Percentiles rank a stretch among this genome's conserved stretches.
Conservation (phyloP, 1,140 invertebrate species). For the Drosophila nikananu region DNA sequence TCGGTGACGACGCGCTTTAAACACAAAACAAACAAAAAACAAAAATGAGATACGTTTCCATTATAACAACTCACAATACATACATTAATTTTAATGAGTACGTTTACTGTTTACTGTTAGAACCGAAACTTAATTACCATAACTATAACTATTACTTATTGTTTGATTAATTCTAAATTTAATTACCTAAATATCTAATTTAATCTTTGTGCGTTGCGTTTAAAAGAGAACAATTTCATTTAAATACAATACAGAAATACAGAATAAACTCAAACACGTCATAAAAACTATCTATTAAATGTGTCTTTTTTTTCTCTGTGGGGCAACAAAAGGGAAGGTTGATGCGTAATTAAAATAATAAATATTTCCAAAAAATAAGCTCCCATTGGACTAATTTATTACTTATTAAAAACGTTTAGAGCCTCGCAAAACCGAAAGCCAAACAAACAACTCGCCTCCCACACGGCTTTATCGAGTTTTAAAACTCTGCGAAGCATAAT, state of each 20-base stretch:
- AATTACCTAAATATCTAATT: constrained; percentile 61
- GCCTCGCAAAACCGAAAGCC: constrained; percentile 13
- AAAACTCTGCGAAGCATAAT: constrained; percentile 50
- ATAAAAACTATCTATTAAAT: constrained; percentile 41
- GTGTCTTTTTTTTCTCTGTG: constrained; percentile 35
- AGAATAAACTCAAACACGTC: constrained; percentile 74
- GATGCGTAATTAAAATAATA: constrained; percentile 55
- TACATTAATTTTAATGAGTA: constrained; percentile 63
- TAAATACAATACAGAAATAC: constrained; percentile 62
- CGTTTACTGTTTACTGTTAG: constrained; percentile 55
- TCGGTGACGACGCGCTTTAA: constrained; percentile 65
- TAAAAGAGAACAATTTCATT: constrained; percentile 74
- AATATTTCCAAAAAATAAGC: constrained; percentile 55
- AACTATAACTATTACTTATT: constrained; percentile 76
- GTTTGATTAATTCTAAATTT: constrained; percentile 67
- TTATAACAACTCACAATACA: constrained; percentile 68
- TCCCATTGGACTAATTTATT: constrained; percentile 22
- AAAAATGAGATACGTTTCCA: constrained; percentile 61
- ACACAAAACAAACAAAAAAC: not conserved
- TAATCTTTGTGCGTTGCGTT: constrained; percentile 82
- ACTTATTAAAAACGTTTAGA: constrained; percentile 27
- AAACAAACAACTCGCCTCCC: constrained; percentile 14
- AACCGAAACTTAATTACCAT: constrained; percentile 60
- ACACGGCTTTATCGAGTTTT: constrained; percentile 22
- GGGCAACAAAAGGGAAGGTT: constrained; percentile 14